Evolutionary conservation across 2,113 vertebrate genomes (phyloP).

Genomic region (Leiothrix lutea): DNA sequence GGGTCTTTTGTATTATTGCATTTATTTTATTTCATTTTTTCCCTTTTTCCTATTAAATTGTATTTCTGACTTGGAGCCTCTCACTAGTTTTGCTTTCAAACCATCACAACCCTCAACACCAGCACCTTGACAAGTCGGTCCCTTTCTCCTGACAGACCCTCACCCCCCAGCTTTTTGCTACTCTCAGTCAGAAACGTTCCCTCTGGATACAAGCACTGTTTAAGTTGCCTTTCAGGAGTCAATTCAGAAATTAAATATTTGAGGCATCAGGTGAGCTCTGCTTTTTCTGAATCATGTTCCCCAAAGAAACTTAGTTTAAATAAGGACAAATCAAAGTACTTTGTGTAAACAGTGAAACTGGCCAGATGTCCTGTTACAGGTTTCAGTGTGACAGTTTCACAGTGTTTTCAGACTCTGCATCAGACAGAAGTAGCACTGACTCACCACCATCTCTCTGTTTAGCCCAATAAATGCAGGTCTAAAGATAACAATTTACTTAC

Average conservation of each 20-base stretch:
- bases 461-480: not conserved
- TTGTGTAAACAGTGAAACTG: not conserved
- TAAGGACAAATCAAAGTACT: not conserved
- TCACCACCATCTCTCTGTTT: not conserved
- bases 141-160: not conserved
- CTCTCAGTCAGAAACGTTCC: not conserved
- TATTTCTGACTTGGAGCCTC: too few species aligned
- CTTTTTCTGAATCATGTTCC: not conserved
- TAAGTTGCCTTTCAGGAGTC: not conserved
- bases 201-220: not conserved
- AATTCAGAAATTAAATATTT: not conserved
- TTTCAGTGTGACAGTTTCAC: not conserved
- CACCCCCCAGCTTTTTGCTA: not conserved
- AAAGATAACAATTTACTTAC: not conserved
- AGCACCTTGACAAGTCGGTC: not conserved
- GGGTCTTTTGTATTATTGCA: too few species aligned
- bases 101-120: fast-evolving
- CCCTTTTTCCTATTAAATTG: too few species aligned
- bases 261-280: not conserved
- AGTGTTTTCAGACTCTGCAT: not conserved
- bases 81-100: too few species aligned
- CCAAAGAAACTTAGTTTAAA: not conserved
- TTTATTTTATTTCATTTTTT: too few species aligned
- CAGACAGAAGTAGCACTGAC: not conserved
- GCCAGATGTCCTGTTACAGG: not conserved